Base-by-base conservation (phyloP, 2,888 invertebrate species). In the Synanthedon vespiformis region DNA sequence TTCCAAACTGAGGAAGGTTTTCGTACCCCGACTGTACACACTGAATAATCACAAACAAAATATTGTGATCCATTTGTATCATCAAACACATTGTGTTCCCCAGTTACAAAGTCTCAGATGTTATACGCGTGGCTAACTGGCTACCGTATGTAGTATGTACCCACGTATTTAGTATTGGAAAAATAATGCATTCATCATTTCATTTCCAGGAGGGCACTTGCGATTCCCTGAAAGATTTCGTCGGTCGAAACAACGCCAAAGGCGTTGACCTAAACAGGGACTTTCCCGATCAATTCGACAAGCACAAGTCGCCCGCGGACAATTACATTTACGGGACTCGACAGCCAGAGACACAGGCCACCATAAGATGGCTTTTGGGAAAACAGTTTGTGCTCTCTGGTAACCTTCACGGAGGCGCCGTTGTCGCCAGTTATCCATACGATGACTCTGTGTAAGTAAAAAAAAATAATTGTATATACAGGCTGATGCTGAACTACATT, bases 381-480 rank as follows among this genome's bases (percentile, higher is more conserved):
- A 92, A 94, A 65, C 96, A 95, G 53, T 98, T 98, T 74, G 97
- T 97, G 40, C 87, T 98, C 51, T 98, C 97, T 0, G 97, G 95
- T 2, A 98, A 98, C 79, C 89, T 98, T 51, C 98, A 98, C 74
- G 98, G 97, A n/a, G 98, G 98, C 2, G 96, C 98, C 40, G 89
- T 99, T 1, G 99, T 99, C 1, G 98, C 98, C 52, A 99, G 98
- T 77, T 99, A 98, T 82, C 99, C 99, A 0, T 99, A 91, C 70
- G 98, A 97, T 79, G 93, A 96, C 75, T 92, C 93, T 13, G 89
- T 89, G 94, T 94, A 84, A 80, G 72, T 66, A 5, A 18, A 22
- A 22, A 14, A 11, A 4, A 22, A 18, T 4, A 8, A n/a, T 5
- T 27, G 6, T n/a, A n/a, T n/a, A n/a, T n/a, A n/a, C n/a, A n/a